Percentiles rank a stretch among this genome's conserved stretches.
These are phyloP conservation scores for Hesperophylax magnus DNA, from an alignment of 1,140 invertebrate species.

Conservation along the genomic window DNA sequence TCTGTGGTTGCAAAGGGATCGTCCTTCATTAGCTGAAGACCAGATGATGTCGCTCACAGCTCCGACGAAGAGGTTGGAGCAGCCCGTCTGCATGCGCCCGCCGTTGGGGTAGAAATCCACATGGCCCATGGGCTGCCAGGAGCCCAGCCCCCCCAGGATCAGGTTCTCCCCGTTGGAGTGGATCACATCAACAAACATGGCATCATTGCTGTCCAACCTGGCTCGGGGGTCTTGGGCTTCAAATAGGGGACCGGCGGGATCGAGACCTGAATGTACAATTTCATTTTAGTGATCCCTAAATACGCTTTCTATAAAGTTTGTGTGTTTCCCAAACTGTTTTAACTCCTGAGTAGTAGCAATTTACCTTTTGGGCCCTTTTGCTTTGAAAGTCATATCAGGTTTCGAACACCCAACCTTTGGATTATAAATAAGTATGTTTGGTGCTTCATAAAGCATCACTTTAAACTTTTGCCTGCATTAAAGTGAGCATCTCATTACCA, in stretches of 20 bases:
- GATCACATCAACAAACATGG: conserved; percentile 94
- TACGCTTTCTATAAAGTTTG: too few relatives aligned
- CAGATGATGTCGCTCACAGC: conserved; percentile 93
- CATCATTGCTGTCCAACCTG: conserved; percentile 86
- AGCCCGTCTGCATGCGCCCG: conserved; percentile 90
- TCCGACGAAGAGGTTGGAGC: conserved; percentile 87
- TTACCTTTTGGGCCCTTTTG: too few relatives aligned
- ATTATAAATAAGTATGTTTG: too few relatives aligned
- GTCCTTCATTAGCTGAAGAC: conserved; percentile 86
- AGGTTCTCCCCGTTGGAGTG: conserved; percentile 94
- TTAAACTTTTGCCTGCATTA: too few relatives aligned
- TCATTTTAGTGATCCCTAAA: too few relatives aligned
- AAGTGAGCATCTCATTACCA: too few relatives aligned
- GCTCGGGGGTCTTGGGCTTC: conserved; percentile 88
- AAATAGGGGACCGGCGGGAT: conserved; percentile 92
- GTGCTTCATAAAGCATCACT: too few relatives aligned
- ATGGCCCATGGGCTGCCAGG: conserved; percentile 89
- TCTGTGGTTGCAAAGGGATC: conserved; percentile 92
- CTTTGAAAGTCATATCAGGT: too few relatives aligned
- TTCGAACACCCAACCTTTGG: too few relatives aligned
- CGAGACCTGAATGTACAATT: conserved; percentile 75
- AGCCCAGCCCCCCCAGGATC: conserved; percentile 86
- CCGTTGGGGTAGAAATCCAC: conserved; percentile 95
- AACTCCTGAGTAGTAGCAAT: too few relatives aligned
- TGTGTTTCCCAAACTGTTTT: too few relatives aligned